A percentile compares a stretch with the other conserved stretches of the same genome.
These are phyloP conservation scores for Sorex araneus DNA, from an alignment of 2,113 vertebrate species.

Conservation along the genomic window DNA sequence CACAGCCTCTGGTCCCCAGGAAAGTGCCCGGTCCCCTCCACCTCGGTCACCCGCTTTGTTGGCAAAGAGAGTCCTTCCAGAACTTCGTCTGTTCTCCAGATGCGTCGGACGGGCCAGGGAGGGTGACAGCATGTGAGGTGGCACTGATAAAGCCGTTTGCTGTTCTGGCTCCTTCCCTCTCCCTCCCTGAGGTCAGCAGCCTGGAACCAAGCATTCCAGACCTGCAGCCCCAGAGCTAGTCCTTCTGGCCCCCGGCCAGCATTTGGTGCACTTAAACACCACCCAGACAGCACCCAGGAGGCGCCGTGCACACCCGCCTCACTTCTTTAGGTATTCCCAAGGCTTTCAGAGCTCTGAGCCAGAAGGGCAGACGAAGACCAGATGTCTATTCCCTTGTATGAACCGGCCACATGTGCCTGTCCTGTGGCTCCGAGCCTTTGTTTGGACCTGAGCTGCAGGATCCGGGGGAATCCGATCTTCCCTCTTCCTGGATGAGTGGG, in stretches of 20 bases:
- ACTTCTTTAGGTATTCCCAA: background rate
- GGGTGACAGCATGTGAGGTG: too few species aligned
- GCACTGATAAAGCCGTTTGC: too few species aligned
- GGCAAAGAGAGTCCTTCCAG: too few species aligned
- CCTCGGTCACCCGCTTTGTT: too few species aligned
- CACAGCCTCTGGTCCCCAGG: background rate
- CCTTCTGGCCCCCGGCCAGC: too few species aligned
- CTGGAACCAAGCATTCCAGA: background rate
- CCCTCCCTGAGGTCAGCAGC: background rate
- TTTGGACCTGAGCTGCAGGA: background rate
- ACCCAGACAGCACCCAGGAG: background rate
- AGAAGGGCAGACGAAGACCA: too few species aligned
- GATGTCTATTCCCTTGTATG: background rate
- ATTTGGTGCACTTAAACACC: too few species aligned
- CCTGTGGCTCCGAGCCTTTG: background rate
- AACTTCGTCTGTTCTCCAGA: too few species aligned
- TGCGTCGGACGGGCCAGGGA: too few species aligned
- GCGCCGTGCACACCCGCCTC: background rate
- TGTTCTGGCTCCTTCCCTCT: background rate
- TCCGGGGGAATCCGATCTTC: background rate
- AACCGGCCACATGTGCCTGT: too few species aligned
- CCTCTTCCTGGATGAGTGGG: background rate
- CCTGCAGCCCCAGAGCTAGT: background rate
- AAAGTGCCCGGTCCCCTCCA: too few species aligned
- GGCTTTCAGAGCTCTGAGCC: background rate